Evolutionary conservation across 2,888 invertebrate genomes (phyloP).

Genomic region (Antheraea yamamai): DNA sequence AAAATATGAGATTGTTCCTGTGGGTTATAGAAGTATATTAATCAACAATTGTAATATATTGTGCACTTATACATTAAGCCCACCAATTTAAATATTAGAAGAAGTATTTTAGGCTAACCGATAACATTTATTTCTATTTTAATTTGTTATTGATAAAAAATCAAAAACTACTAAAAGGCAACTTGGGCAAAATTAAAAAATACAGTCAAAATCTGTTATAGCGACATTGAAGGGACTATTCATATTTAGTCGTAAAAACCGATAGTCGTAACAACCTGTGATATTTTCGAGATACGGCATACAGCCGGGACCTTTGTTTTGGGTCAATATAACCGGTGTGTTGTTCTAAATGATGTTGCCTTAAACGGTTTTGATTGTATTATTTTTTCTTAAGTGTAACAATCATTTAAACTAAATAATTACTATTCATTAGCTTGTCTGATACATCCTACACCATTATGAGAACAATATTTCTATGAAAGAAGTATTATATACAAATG

Average conservation of each 20-base stretch:
- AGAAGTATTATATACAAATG: neutral
- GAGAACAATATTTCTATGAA: neutral
- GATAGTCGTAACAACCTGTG: too few relatives aligned
- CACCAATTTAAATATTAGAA: neutral
- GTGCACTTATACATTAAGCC: neutral
- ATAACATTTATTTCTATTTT: neutral
- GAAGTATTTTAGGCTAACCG: neutral
- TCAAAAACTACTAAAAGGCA: neutral
- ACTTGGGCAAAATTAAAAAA: too few relatives aligned
- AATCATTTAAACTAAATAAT: too few relatives aligned
- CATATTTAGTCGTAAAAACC: too few relatives aligned
- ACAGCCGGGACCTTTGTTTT: too few relatives aligned
- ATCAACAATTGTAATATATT: neutral
- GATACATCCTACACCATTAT: neutral
- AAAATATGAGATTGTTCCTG: neutral
- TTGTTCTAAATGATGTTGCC: too few relatives aligned
- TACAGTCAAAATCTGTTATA: too few relatives aligned
- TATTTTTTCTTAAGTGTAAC: too few relatives aligned
- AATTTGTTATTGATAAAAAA: neutral
- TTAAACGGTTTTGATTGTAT: too few relatives aligned
- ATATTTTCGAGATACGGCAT: too few relatives aligned
- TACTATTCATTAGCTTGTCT: neutral
- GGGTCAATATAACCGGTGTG: too few relatives aligned
- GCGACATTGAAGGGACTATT: too few relatives aligned
- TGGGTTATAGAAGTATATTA: neutral